A percentile compares a stretch with the other conserved stretches of the same genome.
Evolutionary conservation across 2,888 invertebrate species (phyloP).

Genomic region (Pollenia griseotomentosa): DNA sequence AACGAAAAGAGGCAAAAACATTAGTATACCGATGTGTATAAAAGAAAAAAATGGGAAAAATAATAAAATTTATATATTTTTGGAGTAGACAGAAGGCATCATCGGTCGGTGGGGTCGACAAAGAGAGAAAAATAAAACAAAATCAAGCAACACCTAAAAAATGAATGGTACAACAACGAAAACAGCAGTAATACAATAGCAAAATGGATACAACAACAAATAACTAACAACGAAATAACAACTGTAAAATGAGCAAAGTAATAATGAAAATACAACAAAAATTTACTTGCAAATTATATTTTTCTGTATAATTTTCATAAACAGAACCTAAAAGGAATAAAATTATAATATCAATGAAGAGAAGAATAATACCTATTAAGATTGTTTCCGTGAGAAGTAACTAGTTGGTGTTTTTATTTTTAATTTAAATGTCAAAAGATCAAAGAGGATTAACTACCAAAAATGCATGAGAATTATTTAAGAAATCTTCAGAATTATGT

Average conservation of each 20-base stretch:
- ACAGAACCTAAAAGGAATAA: constrained; percentile 5
- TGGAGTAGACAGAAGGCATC: constrained; percentile 38
- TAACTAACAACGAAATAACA: constrained; percentile 20
- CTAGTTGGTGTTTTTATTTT: no score
- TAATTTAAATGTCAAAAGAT: no score
- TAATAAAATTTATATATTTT: not conserved
- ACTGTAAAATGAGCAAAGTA: constrained; percentile 57
- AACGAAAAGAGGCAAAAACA: constrained; percentile 26
- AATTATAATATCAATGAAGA: no score
- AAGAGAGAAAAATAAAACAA: constrained; percentile 36
- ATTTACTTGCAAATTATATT: constrained; percentile 66
- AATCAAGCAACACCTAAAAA: constrained; percentile 62
- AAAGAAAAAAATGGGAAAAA: not conserved
- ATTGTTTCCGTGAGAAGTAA: no score
- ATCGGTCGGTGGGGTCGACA: constrained; percentile 23
- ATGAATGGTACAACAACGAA: constrained; percentile 23
- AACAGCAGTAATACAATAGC: constrained; percentile 23
- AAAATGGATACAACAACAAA: constrained; percentile 22
- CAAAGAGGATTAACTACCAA: no score
- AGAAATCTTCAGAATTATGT: no score
- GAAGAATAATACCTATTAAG: no score
- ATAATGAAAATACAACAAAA: constrained; percentile 44
- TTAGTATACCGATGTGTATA: constrained; percentile 57
- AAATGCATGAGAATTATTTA: no score
- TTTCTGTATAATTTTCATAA: constrained; percentile 7